Percentiles rank a stretch among this genome's conserved stretches.
phyloP scores from a whole-genome alignment of 1,140 invertebrate species.

The Leptinotarsa undecemlineata region DNA sequence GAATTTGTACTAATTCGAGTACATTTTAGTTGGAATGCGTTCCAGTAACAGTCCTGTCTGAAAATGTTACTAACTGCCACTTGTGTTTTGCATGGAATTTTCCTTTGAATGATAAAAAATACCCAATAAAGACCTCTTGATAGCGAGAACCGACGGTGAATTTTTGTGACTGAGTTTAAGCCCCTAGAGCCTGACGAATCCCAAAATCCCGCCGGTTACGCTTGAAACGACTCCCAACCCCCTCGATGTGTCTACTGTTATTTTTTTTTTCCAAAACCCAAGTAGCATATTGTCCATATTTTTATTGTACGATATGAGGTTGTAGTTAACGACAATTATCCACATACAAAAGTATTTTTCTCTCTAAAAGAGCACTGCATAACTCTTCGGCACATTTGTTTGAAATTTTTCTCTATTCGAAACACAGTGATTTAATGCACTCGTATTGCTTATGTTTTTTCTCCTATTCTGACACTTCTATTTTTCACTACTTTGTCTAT shows the following conservation, averaged over 20 bases:
- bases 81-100: constrained; percentile 26
- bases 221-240: background rate
- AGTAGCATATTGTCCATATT: constrained; percentile 49
- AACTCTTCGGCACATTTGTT: constrained; percentile 47
- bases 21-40: background rate
- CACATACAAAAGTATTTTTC: constrained; percentile 29
- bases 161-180: background rate
- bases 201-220: background rate
- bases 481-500: constrained; percentile 57
- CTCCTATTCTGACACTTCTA: constrained; percentile 58
- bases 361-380: constrained; percentile 50
- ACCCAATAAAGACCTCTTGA: constrained; percentile 22
- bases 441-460: constrained; percentile 55
- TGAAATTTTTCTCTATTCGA: constrained; percentile 15
- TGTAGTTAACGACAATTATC: constrained; percentile 16
- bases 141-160: background rate
- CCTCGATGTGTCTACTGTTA: constrained; percentile 23
- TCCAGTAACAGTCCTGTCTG: background rate
- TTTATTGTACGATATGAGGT: constrained; percentile 11
- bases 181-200: background rate
- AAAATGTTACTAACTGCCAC: background rate
- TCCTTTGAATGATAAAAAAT: constrained; percentile 17
- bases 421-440: constrained; percentile 46
- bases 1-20: no score
- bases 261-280: constrained; percentile 38